Evolutionary conservation across 1,140 invertebrate genomes (phyloP), one percentile per base, ranked within the genome.

Genomic region (Aphelenchoides fujianensis): DNA sequence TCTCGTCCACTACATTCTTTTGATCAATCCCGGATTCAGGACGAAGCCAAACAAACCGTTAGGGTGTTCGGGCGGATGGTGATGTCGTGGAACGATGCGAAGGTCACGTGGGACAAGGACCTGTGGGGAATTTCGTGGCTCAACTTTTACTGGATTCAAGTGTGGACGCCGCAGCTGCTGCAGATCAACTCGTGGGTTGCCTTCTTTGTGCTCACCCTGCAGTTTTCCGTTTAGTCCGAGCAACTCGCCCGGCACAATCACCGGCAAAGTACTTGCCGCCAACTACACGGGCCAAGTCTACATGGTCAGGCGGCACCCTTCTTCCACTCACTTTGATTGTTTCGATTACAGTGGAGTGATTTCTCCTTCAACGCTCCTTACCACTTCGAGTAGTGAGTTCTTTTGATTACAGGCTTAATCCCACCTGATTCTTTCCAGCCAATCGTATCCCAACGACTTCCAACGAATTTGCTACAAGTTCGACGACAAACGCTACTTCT

Each of bases 61-160:
- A 70, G 74, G 30, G 76, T 79, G 7, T 82, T 77, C 61, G 82
- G 82, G 16, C 68, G 82, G 9, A 71, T 83, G 41, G 82, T 84
- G 28, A 55, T 83, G 55, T 70, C 71, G 23, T 83, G 83, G 82
- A 83, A 83, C 63, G 82, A 84, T 64, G 70, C 79, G 0, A 78
- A 75, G 61, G 75, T 83, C 36, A 69, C 76, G 1, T 84, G 82
- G 82, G 79, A 84, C 68, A 78, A 78, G 61, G 77, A 84, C 16
- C 70, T 74, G 53, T 84, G 82, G 82, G 83, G 83, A 52, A 67
- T 83, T 35, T 78, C 74, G 31, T 83, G 82, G 82, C 70, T 83
- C 1, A 84, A 83, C 66, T 84, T 83, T 64, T 83, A 83, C 55
- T 83, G 82, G 82, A 74, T 83, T n/a, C 81, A 83, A 53, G 75